Evolutionary conservation across 2,888 invertebrate species (phyloP).

Genomic region (Flabesymbios commensalis): DNA sequence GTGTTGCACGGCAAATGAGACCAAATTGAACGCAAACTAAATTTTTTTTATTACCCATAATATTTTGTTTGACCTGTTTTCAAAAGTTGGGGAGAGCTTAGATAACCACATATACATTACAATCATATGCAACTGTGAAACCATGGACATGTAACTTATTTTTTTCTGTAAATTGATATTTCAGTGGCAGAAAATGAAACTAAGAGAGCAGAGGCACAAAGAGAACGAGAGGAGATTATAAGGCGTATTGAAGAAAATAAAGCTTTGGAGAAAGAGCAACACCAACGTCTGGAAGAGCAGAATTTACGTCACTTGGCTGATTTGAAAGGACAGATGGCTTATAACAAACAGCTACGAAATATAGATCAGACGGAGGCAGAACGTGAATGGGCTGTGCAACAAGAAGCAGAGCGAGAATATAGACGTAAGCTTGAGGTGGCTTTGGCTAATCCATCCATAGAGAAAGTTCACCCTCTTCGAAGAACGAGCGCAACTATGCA

Average conservation of each 20-base stretch:
- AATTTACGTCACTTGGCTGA: constrained; percentile 49
- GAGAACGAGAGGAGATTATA: constrained; percentile 45
- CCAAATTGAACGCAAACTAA: constrained; percentile 56
- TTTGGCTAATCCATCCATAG: constrained; percentile 47
- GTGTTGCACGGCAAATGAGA: constrained; percentile 49
- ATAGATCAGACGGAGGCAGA: constrained; percentile 37
- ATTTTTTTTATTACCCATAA: constrained; percentile 30
- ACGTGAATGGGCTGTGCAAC: constrained; percentile 41
- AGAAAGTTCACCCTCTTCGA: constrained; percentile 56
- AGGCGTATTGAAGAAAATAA: constrained; percentile 50
- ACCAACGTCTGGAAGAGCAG: constrained; percentile 36
- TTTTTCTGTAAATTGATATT: not conserved
- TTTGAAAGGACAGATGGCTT: constrained; percentile 53
- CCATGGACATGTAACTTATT: not conserved
- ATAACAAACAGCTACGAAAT: constrained; percentile 44
- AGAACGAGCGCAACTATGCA: too few relatives aligned
- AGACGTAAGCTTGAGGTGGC: constrained; percentile 48
- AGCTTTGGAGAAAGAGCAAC: constrained; percentile 45
- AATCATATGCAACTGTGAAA: not conserved
- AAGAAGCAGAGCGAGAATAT: constrained; percentile 56
- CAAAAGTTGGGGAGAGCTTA: too few relatives aligned
- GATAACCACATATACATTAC: too few relatives aligned
- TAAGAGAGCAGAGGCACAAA: constrained; percentile 33
- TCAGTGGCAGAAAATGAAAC: not conserved
- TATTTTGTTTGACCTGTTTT: too few relatives aligned